Evolutionary conservation across 1,140 invertebrate species (phyloP), one percentile per base, ranked within the genome.

Genomic region (Prorops nasuta): DNA sequence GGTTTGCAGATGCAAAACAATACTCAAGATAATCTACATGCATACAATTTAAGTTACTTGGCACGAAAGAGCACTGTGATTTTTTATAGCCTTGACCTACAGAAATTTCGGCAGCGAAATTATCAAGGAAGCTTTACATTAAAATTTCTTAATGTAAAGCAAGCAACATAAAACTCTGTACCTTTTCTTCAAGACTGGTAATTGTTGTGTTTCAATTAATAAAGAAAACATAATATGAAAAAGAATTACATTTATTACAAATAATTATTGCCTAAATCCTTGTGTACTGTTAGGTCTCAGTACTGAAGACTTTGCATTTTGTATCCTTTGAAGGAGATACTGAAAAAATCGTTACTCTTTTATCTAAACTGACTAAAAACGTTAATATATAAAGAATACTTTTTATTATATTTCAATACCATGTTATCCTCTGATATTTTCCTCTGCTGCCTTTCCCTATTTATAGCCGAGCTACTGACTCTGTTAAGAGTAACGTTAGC

Each of bases 361-460:
- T n/a, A n/a, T n/a, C n/a, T n/a, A n/a, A n/a, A n/a, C n/a, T n/a
- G n/a, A n/a, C n/a, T n/a, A n/a, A n/a, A n/a, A n/a, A n/a, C n/a
- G n/a, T n/a, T n/a, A n/a, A n/a, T n/a, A n/a, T n/a, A n/a, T n/a
- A n/a, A n/a, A n/a, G n/a, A n/a, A n/a, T n/a, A n/a, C n/a, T n/a
- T n/a, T n/a, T n/a, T n/a, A n/a, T n/a, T n/a, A n/a, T n/a, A n/a
- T n/a, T n/a, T n/a, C n/a, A n/a, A 32, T 19, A 73, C 71, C 63
- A 72, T 56, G 37, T 74, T 75, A 14, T 74, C 71, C 44, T 64
- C 58, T 36, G 72, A 63, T 47, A 74, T 72, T 49, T 58, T 69
- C 48, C 51, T 64, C 38, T 74, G 71, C 3, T 67, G 43, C 45
- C 50, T 74, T 31, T 38, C 69, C 21, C 72, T 60, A 53, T 75